A percentile compares a stretch with the other conserved stretches of the same genome.
Conservation (phyloP, 2,888 invertebrate species). For the Nomada ruficornis region DNA sequence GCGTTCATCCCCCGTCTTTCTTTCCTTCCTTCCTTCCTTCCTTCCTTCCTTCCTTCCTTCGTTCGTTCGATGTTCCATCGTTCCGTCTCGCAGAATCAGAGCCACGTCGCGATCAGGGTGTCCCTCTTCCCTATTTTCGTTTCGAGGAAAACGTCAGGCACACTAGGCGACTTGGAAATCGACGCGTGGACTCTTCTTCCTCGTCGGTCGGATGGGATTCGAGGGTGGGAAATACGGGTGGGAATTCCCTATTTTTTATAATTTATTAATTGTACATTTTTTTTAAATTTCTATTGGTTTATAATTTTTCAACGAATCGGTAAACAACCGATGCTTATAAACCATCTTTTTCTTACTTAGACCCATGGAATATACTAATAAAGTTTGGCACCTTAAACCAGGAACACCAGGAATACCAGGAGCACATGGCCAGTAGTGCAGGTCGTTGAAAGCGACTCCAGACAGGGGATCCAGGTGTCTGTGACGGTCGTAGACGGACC, state of each 20-base stretch:
- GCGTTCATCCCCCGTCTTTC: constrained; percentile 10
- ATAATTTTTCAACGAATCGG: no score
- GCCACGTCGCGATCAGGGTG: constrained; percentile 38
- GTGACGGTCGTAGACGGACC: constrained; percentile 17
- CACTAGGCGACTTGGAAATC: constrained; percentile 54
- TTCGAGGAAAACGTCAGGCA: constrained; percentile 60
- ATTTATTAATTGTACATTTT: no score
- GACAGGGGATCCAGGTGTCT: constrained; percentile 17
- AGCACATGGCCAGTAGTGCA: no score
- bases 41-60: neutral
- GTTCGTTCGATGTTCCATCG: neutral
- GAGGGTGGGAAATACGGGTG: neutral
- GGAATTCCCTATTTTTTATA: no score
- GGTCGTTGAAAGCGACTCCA: neutral
- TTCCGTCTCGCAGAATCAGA: constrained; percentile 22
- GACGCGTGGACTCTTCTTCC: constrained; percentile 34
- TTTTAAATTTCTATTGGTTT: no score
- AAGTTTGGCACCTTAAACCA: no score
- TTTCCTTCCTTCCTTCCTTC: constrained; percentile 19
- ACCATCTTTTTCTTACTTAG: no score
- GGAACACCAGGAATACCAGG: no score
- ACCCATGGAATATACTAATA: no score
- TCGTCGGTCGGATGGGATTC: constrained; percentile 4
- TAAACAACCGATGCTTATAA: no score
- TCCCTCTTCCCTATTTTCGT: constrained; percentile 57